Evolutionary conservation across 2,888 invertebrate genomes (phyloP).

Genomic region (Lasiommata megera): DNA sequence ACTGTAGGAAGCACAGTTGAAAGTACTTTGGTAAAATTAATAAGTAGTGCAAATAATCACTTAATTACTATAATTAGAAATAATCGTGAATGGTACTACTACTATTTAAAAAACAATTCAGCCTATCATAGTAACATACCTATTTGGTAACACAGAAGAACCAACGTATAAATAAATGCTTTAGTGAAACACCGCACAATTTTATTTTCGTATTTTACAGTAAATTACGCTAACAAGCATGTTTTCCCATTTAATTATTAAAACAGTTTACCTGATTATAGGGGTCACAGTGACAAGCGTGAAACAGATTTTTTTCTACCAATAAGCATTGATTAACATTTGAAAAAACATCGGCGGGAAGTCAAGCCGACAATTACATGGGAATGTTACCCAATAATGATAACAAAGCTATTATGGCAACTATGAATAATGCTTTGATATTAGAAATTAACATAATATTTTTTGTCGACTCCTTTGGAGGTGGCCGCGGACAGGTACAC

Average conservation of each 20-base stretch:
- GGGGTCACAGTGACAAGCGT: conserved; percentile 48
- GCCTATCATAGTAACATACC: no score
- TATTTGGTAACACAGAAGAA: no score
- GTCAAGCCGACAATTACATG: conserved; percentile 56
- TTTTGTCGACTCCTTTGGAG: conserved; percentile 74
- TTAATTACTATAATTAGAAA: no score
- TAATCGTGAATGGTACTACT: no score
- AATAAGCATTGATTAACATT: conserved; percentile 44
- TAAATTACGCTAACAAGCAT: no score
- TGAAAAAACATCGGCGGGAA: conserved; percentile 40
- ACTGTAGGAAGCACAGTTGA: no score
- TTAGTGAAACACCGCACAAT: no score
- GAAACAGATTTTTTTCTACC: conserved; percentile 43
- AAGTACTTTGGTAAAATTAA: no score
- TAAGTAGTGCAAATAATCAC: no score
- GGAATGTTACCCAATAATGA: conserved; percentile 71
- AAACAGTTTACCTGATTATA: conserved; percentile 29
- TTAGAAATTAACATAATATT: conserved; percentile 78
- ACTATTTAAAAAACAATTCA: no score
- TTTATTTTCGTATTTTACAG: no score
- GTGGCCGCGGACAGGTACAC: conserved; percentile 77
- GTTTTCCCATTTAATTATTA: conserved; percentile 23
- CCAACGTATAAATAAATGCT: no score
- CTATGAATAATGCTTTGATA: conserved; percentile 74
- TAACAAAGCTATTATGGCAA: conserved; percentile 77